These are phyloP conservation scores for Myotis vivesi DNA, from an alignment of 2,797 vertebrate species.

Conservation along the genomic window DNA sequence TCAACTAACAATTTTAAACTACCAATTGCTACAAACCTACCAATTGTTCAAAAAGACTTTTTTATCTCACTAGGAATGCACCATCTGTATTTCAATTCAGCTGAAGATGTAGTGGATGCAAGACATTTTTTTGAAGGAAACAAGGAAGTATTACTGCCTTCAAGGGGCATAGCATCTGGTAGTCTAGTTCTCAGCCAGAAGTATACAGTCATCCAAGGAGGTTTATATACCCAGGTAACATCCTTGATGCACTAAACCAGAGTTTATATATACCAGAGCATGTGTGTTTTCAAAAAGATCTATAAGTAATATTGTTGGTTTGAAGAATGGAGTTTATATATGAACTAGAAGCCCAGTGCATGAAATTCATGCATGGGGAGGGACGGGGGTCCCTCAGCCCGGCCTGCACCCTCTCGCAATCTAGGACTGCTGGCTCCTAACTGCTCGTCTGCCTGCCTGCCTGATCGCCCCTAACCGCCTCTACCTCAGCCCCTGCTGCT, in stretches of 20 bases:
- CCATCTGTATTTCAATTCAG: slow-evolving; percentile 23
- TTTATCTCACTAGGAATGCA: background rate
- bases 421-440: too few relatives aligned
- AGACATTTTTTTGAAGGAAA: slow-evolving; percentile 42
- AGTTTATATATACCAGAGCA: background rate
- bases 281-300: slow-evolving; percentile 28
- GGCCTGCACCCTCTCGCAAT: too few relatives aligned
- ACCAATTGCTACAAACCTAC: background rate
- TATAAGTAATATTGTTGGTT: background rate
- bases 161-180: background rate
- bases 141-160: background rate
- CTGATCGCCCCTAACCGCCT: too few relatives aligned
- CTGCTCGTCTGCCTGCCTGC: too few relatives aligned
- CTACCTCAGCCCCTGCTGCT: too few relatives aligned
- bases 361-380: too few relatives aligned
- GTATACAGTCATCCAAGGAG: background rate
- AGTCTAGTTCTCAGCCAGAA: background rate
- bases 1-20: background rate
- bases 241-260: background rate
- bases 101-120: background rate
- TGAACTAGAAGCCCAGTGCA: background rate
- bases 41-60: background rate
- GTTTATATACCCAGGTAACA: background rate
- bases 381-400: too few relatives aligned
- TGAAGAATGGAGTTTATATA: background rate